A percentile compares a stretch with the other conserved stretches of the same genome.
Conservation (phyloP, 2,888 invertebrate species). For the Drosophila nr. perissopoda region DNA sequence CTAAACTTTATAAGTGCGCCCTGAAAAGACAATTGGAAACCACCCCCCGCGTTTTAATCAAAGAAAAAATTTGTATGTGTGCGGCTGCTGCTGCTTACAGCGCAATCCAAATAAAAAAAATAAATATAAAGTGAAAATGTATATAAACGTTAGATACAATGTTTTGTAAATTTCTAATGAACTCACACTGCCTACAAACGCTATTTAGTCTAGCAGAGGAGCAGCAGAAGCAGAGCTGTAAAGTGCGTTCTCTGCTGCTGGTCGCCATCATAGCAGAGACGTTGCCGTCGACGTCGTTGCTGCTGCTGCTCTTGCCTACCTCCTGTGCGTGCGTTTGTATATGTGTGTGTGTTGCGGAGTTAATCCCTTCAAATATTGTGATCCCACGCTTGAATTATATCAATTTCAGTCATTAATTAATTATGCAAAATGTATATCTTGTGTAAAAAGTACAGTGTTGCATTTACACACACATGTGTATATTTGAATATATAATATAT, state of each 20-base stretch:
- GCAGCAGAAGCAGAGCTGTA: conserved; percentile 47
- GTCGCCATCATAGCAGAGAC: conserved; percentile 76
- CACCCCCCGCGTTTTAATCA: conserved; percentile 75
- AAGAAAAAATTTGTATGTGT: conserved; percentile 68
- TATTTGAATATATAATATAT: conserved; percentile 23
- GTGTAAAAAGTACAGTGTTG: conserved; percentile 75
- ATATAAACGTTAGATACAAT: conserved; percentile 20
- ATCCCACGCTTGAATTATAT: conserved; percentile 57
- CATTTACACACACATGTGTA: conserved; percentile 49
- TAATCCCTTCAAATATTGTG: conserved; percentile 60
- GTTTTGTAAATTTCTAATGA: conserved; percentile 30
- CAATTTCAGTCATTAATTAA: conserved; percentile 41
- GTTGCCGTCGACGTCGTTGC: conserved; percentile 40
- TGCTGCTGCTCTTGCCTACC: conserved; percentile 62
- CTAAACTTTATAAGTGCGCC: conserved; percentile 37
- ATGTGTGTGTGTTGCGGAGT: conserved; percentile 45
- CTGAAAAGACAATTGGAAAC: conserved; percentile 60
- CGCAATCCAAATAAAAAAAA: conserved; percentile 38
- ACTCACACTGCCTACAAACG: conserved; percentile 31
- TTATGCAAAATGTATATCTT: conserved; percentile 48
- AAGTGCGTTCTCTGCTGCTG: conserved; percentile 77
- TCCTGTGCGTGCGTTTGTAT: conserved; percentile 32
- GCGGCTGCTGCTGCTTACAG: conserved; percentile 56
- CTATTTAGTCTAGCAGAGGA: conserved; percentile 17
- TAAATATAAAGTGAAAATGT: conserved; percentile 62